A percentile compares a stretch with the other conserved stretches of the same genome.
Evolutionary conservation across 2,113 vertebrate genomes (phyloP).

Genomic region (Colistium nudipinnis): DNA sequence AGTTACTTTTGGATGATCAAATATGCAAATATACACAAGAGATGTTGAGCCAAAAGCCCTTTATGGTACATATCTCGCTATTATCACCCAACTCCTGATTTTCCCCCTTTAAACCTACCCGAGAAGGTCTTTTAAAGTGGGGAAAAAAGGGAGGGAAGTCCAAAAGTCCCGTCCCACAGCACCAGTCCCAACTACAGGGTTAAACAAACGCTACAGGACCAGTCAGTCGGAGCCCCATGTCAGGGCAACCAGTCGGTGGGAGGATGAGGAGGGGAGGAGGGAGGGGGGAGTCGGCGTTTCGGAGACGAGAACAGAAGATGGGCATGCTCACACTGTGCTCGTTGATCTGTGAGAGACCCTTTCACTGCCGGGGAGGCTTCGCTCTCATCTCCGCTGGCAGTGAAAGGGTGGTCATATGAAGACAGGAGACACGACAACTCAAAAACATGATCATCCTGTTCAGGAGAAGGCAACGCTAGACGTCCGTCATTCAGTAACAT

Average conservation of each 20-base stretch:
- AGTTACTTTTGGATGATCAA: too few relatives aligned
- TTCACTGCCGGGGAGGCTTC: conserved; percentile 62
- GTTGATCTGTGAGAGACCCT: conserved; percentile 69
- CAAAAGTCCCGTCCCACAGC: background rate
- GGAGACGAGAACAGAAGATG: conserved; percentile 64
- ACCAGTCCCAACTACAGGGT: conserved; percentile 18
- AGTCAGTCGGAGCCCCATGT: background rate
- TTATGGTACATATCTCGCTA: too few relatives aligned
- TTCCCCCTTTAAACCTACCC: too few relatives aligned
- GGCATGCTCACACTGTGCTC: conserved; percentile 82
- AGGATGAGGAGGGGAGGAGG: conserved; percentile 9
- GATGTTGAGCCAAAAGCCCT: too few relatives aligned
- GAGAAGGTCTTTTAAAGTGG: too few relatives aligned
- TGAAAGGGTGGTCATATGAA: conserved; percentile 66
- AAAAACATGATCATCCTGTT: conserved; percentile 35
- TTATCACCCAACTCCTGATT: too few relatives aligned
- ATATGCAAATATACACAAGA: too few relatives aligned
- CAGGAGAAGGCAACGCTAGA: conserved; percentile 29
- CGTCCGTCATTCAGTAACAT: conserved; percentile 24
- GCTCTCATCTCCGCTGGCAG: conserved; percentile 48
- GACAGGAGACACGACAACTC: conserved; percentile 42
- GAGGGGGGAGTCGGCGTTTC: conserved; percentile 35
- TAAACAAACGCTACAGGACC: conserved; percentile 5
- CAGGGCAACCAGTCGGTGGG: conserved; percentile 7
- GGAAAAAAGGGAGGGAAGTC: too few relatives aligned